phyloP scores from a whole-genome alignment of 1,140 invertebrate species.

The Rhopalosiphum padi region DNA sequence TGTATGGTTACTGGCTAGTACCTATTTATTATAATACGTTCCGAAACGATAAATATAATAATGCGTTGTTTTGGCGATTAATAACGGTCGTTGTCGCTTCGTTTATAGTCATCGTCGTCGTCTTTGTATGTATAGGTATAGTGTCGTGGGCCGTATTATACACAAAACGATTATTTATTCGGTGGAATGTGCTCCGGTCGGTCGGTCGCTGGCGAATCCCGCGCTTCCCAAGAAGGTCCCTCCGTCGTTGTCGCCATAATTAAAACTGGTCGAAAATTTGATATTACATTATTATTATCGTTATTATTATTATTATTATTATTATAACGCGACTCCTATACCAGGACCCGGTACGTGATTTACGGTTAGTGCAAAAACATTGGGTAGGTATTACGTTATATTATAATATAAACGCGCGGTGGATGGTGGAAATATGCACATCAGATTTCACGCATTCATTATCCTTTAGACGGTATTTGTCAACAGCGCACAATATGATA shows the following conservation, averaged over 20 bases:
- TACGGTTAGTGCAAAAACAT: slow-evolving; percentile 27
- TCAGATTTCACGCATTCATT: slow-evolving; percentile 39
- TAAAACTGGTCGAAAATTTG: slow-evolving; percentile 52
- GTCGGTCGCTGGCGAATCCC: background rate
- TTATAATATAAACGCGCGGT: background rate
- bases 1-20: background rate
- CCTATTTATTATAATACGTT: background rate
- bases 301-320: slow-evolving; percentile 9
- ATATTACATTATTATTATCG: slow-evolving; percentile 35
- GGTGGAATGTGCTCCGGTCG: slow-evolving; percentile 15
- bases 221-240: background rate
- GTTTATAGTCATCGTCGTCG: background rate
- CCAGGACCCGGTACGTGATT: slow-evolving; percentile 32
- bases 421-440: slow-evolving; percentile 41
- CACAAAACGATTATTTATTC: slow-evolving; percentile 25
- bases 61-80: background rate
- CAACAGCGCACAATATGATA: background rate
- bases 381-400: background rate
- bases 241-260: background rate
- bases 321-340: background rate
- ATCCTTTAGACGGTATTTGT: slow-evolving; percentile 43
- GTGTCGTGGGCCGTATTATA: background rate
- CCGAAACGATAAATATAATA: background rate
- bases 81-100: background rate
- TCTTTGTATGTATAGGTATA: background rate